These are phyloP conservation scores for Dynastes grantii DNA, from an alignment of 2,888 invertebrate species.

Conservation along the genomic window DNA sequence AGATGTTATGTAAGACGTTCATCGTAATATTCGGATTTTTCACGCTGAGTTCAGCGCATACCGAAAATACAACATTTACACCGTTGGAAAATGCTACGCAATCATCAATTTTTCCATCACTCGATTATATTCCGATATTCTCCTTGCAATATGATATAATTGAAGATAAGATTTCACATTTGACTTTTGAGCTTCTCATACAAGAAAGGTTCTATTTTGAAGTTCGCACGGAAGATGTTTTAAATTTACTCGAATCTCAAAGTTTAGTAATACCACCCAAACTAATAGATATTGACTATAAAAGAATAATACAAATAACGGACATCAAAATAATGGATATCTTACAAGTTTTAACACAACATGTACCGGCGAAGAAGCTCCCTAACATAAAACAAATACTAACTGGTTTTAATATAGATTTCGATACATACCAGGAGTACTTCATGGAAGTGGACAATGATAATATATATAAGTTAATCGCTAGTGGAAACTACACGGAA, in stretches of 20 bases:
- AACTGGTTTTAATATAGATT: slow-evolving; percentile 49
- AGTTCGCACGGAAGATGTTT: slow-evolving; percentile 18
- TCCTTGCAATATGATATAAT: slow-evolving; percentile 26
- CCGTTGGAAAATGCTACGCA: neutral
- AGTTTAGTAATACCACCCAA: slow-evolving; percentile 3
- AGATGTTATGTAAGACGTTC: slow-evolving; percentile 23
- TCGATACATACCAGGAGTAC: slow-evolving; percentile 44
- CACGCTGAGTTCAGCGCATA: neutral
- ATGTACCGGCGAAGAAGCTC: slow-evolving; percentile 37
- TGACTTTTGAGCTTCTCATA: slow-evolving; percentile 19
- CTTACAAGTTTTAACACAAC: slow-evolving; percentile 41
- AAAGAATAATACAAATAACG: neutral
- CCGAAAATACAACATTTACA: neutral
- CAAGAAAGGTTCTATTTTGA: neutral
- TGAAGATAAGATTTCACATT: slow-evolving; percentile 5
- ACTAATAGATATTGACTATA: slow-evolving; percentile 18
- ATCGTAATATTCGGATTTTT: neutral
- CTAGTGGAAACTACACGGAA: slow-evolving; percentile 52
- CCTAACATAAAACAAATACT: slow-evolving; percentile 46
- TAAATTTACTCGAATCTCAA: slow-evolving; percentile 20
- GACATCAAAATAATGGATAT: slow-evolving; percentile 21
- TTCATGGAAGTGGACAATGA: slow-evolving; percentile 46
- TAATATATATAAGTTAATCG: slow-evolving; percentile 47
- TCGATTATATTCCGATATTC: slow-evolving; percentile 11
- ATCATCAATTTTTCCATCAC: neutral